phyloP scores from a whole-genome alignment of 1,140 invertebrate genomes.

The Maniola jurtina region DNA sequence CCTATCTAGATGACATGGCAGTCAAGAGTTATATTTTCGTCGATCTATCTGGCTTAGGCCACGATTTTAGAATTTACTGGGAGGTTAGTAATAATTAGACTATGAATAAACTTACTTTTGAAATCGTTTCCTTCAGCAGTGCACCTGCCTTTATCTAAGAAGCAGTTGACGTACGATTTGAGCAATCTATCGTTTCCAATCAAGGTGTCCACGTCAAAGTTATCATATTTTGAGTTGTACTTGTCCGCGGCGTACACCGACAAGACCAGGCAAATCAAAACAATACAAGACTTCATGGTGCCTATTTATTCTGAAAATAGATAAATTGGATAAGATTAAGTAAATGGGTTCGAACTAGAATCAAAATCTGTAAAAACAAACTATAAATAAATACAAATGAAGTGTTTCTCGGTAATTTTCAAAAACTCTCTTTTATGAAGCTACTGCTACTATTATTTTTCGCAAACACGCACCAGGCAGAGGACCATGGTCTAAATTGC shows the following conservation, averaged over 20 bases:
- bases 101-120: slow-evolving; percentile 81
- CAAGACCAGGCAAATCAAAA: slow-evolving; percentile 54
- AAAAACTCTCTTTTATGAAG: too few relatives aligned
- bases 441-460: too few relatives aligned
- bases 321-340: too few relatives aligned
- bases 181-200: slow-evolving; percentile 83
- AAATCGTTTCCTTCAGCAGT: slow-evolving; percentile 85
- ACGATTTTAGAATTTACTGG: background rate
- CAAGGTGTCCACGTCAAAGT: slow-evolving; percentile 84
- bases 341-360: too few relatives aligned
- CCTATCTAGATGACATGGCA: too few relatives aligned
- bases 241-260: slow-evolving; percentile 60
- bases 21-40: too few relatives aligned
- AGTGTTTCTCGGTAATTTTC: too few relatives aligned
- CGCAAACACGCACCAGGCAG: too few relatives aligned
- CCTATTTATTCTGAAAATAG: slow-evolving; percentile 36
- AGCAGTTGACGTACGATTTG: slow-evolving; percentile 84
- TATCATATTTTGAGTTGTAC: slow-evolving; percentile 78
- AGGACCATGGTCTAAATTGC: too few relatives aligned
- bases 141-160: slow-evolving; percentile 85
- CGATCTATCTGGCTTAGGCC: too few relatives aligned
- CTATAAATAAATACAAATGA: background rate
- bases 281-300: slow-evolving; percentile 58
- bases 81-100: background rate
- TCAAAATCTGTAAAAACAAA: too few relatives aligned